Evolutionary conservation across 1,140 invertebrate species (phyloP), one percentile per base, ranked within the genome.

Genomic region (Planococcus citri): DNA sequence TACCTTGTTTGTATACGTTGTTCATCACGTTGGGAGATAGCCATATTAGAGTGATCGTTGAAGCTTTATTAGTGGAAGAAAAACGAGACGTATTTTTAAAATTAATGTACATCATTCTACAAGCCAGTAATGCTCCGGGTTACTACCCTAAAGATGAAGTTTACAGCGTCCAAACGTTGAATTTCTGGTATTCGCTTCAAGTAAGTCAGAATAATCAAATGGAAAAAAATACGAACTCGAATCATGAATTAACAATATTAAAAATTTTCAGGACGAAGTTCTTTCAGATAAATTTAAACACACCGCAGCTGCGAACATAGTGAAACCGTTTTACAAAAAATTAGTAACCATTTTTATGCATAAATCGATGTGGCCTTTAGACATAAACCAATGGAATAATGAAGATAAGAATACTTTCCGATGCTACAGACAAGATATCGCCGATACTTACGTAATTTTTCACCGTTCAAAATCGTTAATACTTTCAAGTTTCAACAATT

Each of bases 151-250:
- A 87, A 1, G 88, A 95, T 75, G 93, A 95, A 79, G 87, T 83
- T 0, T 85, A 87, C 68, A 94, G 91, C 76, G 88, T 87, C 61
- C 82, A 94, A 72, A 85, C 92, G 0, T 88, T 95, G 78, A 87
- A 88, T 0, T 92, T 95, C 78, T 97, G 94, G 94, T 95, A 91
- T 77, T 86, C 88, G 61, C 79, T 96, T 33, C 92, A 95, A 82
- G 87, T 88, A 77, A 68, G 38, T 27, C 33, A 37, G 6, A 8
- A 37, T 37, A 37, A 37, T 8, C 14, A 37, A 37, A 37, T n/a
- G 41, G 41, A 51, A 51, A 51, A 51, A 51, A 51, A 51, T 51
- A n/a, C 41, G 10, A 9, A 14, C 3, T 51, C n/a, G n/a, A n/a
- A n/a, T n/a, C 41, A 17, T 51, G 12, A 20, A 51, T 51, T 51